These are phyloP conservation scores for Piezodorus guildinii DNA, from an alignment of 1,140 invertebrate species.

Conservation along the genomic window DNA sequence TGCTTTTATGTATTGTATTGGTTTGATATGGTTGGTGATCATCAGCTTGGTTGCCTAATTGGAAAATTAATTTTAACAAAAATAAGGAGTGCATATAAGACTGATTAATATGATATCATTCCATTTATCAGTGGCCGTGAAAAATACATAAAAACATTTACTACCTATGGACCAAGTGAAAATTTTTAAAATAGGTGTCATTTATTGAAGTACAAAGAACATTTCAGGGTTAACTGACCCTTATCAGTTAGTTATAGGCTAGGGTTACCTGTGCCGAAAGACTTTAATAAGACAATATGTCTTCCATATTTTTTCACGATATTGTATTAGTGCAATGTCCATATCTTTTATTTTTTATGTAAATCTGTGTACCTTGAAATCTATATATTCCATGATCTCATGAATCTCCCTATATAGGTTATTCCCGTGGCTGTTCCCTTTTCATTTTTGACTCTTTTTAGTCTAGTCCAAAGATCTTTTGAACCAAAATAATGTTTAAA, in stretches of 20 bases:
- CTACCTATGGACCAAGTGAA: constrained; percentile 15
- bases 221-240: constrained; percentile 16
- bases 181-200: constrained; percentile 8
- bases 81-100: constrained; percentile 16
- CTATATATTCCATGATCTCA: constrained; percentile 15
- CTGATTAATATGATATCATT: constrained; percentile 17
- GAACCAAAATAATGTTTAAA: constrained; percentile 3
- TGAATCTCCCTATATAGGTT: constrained; percentile 14
- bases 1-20: constrained; percentile 6
- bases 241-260: constrained; percentile 10
- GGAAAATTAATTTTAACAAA: background rate
- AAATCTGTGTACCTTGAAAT: constrained; percentile 10
- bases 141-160: constrained; percentile 1
- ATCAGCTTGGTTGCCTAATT: constrained; percentile 1
- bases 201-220: constrained; percentile 15
- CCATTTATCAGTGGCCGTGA: constrained; percentile 15
- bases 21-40: constrained; percentile 8
- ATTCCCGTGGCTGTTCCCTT: constrained; percentile 2
- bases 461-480: constrained; percentile 14
- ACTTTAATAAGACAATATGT: constrained; percentile 12
- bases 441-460: background rate
- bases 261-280: constrained; percentile 10
- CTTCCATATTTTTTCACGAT: constrained; percentile 16
- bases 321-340: constrained; percentile 14
- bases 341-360: constrained; percentile 15